Evolutionary conservation across 2,113 vertebrate species (phyloP), one percentile per base, ranked within the genome.

Genomic region (Xenus cinereus): DNA sequence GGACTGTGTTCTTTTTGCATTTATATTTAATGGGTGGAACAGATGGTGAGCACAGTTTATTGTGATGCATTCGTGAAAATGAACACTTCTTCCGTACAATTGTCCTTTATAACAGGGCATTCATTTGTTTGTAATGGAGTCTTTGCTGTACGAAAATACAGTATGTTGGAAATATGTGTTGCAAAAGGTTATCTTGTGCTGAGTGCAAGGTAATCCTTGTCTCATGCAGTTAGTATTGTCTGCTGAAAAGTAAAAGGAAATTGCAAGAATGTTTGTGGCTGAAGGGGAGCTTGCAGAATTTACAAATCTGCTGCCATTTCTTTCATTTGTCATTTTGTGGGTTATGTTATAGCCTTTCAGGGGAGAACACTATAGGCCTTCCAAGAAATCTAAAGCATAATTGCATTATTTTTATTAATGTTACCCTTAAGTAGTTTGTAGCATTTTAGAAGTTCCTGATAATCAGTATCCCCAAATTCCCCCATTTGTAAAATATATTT

Each of bases 31-130:
- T 87, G 74, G 32, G 56, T 92, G 53, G 87, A 93, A 87, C 84
- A 95, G 85, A 94, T 91, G 87, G 69, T 88, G 80, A 96, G 62
- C 57, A 63, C 48, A 79, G 62, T 89, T 97, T 93, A 85, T 95
- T 91, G 89, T 62, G 50, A 86, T 67, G 68, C 50, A 27, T 82
- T 67, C 62, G 51, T 89, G 87, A 59, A 95, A 94, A 91, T 87
- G 77, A 93, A 89, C 90, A 63, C 82, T 94, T 95, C 75, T 96
- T 77, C 45, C 67, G 30, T 75, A 22, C 56, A 63, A 32, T 84
- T 80, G 79, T 94, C 93, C 79, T 91, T 83, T 87, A n/a, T 62
- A 87, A 68, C 56, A 84, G 82, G 80, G 62, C 83, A 69, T 94
- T 95, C 51, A 63, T 79, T 96, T 92, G 37, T 74, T 94, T 48